Evolutionary conservation across 53 echinoderm and acorn worm species (phyloP).

Genomic region (Actinopyga echinites): DNA sequence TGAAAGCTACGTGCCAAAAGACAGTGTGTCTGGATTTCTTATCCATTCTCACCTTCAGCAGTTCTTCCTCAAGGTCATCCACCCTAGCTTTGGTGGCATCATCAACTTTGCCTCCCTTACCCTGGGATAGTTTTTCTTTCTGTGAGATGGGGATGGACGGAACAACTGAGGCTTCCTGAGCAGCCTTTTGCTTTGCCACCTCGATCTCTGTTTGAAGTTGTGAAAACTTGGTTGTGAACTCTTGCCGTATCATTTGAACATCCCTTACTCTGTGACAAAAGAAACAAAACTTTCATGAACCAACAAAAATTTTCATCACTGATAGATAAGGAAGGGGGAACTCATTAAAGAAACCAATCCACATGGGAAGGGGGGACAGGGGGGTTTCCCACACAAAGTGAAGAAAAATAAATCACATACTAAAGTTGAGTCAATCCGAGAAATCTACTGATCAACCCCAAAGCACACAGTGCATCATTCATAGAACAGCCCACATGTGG

Average conservation of each 20-base stretch:
- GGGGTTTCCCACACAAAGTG: too few species aligned
- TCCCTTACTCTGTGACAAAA: slow-evolving; percentile 71
- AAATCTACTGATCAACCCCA: too few species aligned
- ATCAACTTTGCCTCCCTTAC: slow-evolving; percentile 91
- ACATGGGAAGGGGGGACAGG: too few species aligned
- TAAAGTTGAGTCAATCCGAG: too few species aligned
- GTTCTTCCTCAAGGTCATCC: slow-evolving; percentile 74
- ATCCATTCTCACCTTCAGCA: slow-evolving; percentile 55
- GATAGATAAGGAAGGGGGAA: neutral
- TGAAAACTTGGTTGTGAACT: slow-evolving; percentile 67
- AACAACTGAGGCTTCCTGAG: slow-evolving; percentile 46
- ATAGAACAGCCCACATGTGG: too few species aligned
- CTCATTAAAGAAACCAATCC: too few species aligned
- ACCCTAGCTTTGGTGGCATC: slow-evolving; percentile 80
- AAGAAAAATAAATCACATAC: too few species aligned
- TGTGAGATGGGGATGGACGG: slow-evolving; percentile 79
- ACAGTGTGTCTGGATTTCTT: too few species aligned
- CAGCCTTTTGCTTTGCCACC: slow-evolving; percentile 52
- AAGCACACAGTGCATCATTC: too few species aligned
- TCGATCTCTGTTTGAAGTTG: slow-evolving; percentile 73
- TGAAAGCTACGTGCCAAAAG: too few species aligned
- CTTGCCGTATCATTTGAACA: slow-evolving; percentile 95
- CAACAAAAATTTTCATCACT: neutral
- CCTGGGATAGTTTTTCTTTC: slow-evolving; percentile 94
- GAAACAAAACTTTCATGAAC: neutral